These are phyloP conservation scores for Neomonachus schauinslandi DNA, from an alignment of 2,113 vertebrate species.

Conservation along the genomic window DNA sequence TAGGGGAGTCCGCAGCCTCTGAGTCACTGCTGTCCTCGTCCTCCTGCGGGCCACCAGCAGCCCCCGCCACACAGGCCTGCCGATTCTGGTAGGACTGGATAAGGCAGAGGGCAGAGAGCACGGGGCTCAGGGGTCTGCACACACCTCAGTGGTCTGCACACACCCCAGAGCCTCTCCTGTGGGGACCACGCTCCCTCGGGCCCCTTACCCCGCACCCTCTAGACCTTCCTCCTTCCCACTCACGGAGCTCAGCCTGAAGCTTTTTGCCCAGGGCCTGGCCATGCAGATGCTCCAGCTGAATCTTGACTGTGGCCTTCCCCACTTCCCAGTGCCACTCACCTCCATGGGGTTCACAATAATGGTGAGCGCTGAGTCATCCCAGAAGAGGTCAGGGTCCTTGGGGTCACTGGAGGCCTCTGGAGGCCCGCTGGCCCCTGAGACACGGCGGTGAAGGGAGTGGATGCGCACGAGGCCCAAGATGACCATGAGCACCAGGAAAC, in stretches of 20 bases:
- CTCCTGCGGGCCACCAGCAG: constrained; percentile 79
- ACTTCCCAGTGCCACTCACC: constrained; percentile 84
- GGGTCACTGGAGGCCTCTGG: constrained; percentile 78
- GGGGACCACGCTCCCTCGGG: not conserved
- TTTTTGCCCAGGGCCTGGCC: not conserved
- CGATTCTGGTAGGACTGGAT: constrained; percentile 87
- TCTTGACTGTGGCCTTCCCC: not conserved
- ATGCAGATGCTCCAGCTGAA: not conserved
- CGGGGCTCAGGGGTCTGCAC: not conserved
- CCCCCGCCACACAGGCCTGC: constrained; percentile 79
- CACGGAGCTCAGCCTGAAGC: too few species aligned
- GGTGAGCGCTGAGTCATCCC: constrained; percentile 98
- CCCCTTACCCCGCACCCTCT: rapidly evolving
- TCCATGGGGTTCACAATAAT: constrained; percentile 99
- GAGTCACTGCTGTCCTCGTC: constrained; percentile 92
- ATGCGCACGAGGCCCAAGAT: constrained; percentile 96
- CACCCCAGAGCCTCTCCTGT: not conserved
- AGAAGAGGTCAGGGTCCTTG: constrained; percentile 93
- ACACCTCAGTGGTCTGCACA: not conserved
- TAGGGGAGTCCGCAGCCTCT: constrained; percentile 88
- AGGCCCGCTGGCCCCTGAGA: constrained; percentile 62
- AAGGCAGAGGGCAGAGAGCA: rapidly evolving
- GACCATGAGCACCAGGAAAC: constrained; percentile 98
- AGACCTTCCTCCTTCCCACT: not conserved
- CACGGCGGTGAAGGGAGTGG: constrained; percentile 94